These are phyloP conservation scores for Stichodactyla mertensii DNA, from an alignment of 64 coral and sea anemone species.

Conservation along the genomic window DNA sequence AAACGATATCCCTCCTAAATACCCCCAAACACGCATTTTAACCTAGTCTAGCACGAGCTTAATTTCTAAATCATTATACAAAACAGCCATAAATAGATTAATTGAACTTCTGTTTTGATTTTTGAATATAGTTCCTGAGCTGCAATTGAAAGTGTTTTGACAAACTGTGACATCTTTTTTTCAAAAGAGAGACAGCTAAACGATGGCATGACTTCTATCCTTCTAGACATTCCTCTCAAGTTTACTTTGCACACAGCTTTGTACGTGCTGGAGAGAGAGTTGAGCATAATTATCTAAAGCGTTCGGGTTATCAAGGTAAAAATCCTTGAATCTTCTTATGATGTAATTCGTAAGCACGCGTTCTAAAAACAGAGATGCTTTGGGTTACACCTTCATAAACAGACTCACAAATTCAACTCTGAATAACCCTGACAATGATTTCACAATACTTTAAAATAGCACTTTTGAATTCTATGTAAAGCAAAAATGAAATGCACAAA, in stretches of 20 bases:
- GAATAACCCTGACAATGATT: background rate
- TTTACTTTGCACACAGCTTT: background rate
- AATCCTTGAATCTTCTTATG: background rate
- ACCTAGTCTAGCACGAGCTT: background rate
- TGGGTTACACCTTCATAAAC: background rate
- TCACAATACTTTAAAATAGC: no score
- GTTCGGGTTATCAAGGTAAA: background rate
- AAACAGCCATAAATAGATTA: no score
- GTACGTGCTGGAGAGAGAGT: background rate
- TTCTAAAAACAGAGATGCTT: background rate
- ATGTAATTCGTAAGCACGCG: background rate
- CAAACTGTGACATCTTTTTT: background rate
- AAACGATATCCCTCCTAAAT: constrained; percentile 8
- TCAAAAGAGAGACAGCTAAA: background rate
- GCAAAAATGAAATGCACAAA: no score
- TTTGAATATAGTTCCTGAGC: background rate
- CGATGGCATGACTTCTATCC: background rate
- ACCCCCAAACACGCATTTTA: background rate
- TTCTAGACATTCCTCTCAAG: background rate
- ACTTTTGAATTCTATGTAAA: no score
- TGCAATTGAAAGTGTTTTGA: background rate
- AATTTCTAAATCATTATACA: no score
- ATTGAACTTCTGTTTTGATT: background rate
- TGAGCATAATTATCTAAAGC: constrained; percentile 7
- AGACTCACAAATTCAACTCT: background rate